Conservation (phyloP, 1,140 invertebrate genomes). For the Zaprionus africanus region DNA sequence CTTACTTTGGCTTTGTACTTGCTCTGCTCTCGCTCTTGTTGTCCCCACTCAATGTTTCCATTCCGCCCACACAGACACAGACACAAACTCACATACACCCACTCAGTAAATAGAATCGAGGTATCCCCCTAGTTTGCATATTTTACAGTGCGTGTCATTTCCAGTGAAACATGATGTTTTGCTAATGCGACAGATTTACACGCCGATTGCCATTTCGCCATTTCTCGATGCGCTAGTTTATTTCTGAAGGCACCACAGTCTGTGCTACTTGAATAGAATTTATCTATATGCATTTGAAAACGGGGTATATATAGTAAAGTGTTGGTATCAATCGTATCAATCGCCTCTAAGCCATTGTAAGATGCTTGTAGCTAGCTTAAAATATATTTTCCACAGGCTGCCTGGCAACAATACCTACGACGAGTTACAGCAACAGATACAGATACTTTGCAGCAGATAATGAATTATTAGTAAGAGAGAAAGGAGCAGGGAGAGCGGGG, state of each 20-base stretch:
- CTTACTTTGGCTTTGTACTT: constrained; percentile 56
- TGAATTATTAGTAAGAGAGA: constrained; percentile 67
- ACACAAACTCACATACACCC: not conserved
- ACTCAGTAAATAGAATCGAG: not conserved
- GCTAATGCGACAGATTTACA: constrained; percentile 80
- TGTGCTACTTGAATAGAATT: no score
- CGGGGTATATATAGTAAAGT: not conserved
- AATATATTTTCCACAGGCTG: not conserved
- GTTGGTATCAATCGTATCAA: not conserved
- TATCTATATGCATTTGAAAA: not conserved
- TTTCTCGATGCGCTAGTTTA: constrained; percentile 37
- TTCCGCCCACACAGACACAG: not conserved
- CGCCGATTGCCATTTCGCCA: constrained; percentile 50
- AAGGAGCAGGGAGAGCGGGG: constrained; percentile 1
- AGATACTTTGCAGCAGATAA: constrained; percentile 62
- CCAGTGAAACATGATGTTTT: constrained; percentile 78
- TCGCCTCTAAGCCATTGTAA: not conserved
- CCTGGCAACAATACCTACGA: constrained; percentile 2
- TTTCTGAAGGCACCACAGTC: not conserved
- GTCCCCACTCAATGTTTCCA: not conserved
- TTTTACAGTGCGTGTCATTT: constrained; percentile 77
- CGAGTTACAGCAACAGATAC: constrained; percentile 21
- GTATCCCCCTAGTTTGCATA: constrained; percentile 44
- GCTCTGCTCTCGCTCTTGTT: constrained; percentile 7
- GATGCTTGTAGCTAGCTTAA: not conserved